phyloP scores from a whole-genome alignment of 2,113 vertebrate species.

The Sinocyclocheilus rhinocerous region DNA sequence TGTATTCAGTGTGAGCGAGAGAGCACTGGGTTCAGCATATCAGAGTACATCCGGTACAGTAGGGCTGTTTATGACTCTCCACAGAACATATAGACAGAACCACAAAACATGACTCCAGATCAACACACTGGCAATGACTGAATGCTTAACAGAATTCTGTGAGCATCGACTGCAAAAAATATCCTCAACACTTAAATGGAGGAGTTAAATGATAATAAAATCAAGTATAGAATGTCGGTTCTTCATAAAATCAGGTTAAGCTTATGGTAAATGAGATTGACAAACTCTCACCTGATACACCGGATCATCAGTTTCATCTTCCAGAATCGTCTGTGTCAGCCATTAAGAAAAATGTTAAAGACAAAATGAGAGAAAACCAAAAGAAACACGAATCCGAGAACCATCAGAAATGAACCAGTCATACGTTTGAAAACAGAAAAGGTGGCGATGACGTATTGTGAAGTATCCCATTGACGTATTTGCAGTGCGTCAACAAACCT shows the following conservation, averaged over 20 bases:
- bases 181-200: constrained; percentile 67
- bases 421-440: background rate
- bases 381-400: background rate
- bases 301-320: constrained; percentile 97
- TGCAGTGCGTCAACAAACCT: no score
- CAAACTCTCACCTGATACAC: constrained; percentile 92
- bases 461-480: no score
- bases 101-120: constrained; percentile 72
- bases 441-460: no score
- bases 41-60: constrained; percentile 56
- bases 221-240: constrained; percentile 60
- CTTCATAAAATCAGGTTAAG: constrained; percentile 35
- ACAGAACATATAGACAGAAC: constrained; percentile 65
- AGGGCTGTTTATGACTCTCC: constrained; percentile 57
- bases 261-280: no score
- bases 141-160: constrained; percentile 73
- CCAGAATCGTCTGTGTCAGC: constrained; percentile 92
- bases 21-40: constrained; percentile 60
- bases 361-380: background rate
- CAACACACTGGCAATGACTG: constrained; percentile 73
- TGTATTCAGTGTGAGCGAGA: constrained; percentile 78
- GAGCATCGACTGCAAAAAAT: constrained; percentile 63
- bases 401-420: background rate
- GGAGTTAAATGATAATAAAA: no score
- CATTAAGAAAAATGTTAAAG: constrained; percentile 65